Conservation (phyloP, 2,888 invertebrate genomes). For the Xanthia togata region DNA sequence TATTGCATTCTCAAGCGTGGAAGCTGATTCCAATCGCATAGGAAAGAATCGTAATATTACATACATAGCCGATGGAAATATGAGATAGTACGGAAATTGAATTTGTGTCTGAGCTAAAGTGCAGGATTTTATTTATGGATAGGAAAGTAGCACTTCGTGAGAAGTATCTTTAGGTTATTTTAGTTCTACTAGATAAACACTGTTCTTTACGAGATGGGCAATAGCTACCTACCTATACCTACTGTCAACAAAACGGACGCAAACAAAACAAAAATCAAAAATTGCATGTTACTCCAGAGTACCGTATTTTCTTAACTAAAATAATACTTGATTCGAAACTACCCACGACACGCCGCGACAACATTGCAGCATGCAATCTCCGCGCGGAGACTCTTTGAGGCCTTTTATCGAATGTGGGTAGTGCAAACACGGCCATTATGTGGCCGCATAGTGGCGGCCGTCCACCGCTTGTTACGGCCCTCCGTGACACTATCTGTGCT, state of each 20-base stretch:
- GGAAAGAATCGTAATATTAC: background rate
- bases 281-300: background rate
- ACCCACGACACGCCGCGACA: background rate
- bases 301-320: conserved; percentile 10
- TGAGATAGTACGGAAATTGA: conserved; percentile 17
- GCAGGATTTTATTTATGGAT: background rate
- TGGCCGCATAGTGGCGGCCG: conserved; percentile 5
- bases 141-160: conserved; percentile 1
- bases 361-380: conserved; percentile 37
- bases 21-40: conserved; percentile 13
- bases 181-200: background rate
- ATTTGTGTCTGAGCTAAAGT: conserved; percentile 7
- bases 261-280: background rate
- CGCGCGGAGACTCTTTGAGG: conserved; percentile 38
- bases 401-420: conserved; percentile 49
- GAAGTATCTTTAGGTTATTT: background rate
- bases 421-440: conserved; percentile 56
- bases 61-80: background rate
- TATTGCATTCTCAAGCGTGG: conserved; percentile 17
- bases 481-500: conserved; percentile 38
- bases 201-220: background rate
- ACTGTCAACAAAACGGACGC: background rate
- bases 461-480: conserved; percentile 15
- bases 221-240: too few relatives aligned
- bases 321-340: conserved; percentile 17